Evolutionary conservation across 2,113 vertebrate genomes (phyloP).

Genomic region (Callithrix jacchus): DNA sequence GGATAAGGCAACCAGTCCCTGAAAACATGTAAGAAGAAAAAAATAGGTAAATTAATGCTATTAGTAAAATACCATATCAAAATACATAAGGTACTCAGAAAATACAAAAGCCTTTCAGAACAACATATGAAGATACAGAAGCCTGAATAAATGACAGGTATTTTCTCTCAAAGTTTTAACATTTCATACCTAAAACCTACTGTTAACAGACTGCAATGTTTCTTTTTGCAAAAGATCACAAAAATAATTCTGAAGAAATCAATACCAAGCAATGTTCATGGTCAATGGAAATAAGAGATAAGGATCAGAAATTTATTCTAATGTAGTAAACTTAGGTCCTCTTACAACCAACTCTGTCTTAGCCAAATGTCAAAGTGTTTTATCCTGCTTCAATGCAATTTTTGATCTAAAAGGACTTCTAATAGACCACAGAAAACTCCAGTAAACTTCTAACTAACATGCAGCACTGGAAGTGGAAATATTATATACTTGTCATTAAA

Average conservation of each 20-base stretch:
- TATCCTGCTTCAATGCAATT: background rate
- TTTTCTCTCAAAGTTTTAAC: constrained; percentile 1
- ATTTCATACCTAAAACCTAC: background rate
- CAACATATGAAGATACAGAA: background rate
- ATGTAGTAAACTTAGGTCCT: background rate
- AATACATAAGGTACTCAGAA: background rate
- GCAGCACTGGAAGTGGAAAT: background rate
- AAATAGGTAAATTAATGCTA: background rate
- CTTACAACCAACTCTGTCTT: background rate
- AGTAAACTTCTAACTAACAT: constrained; percentile 8
- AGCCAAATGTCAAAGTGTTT: background rate
- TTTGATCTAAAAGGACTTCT: background rate
- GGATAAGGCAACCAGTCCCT: background rate
- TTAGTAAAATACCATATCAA: background rate
- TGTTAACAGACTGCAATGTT: background rate
- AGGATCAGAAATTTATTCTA: background rate
- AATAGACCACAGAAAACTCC: background rate
- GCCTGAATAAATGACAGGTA: background rate
- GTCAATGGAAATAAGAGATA: background rate
- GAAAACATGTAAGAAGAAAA: background rate
- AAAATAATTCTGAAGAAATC: constrained; percentile 7
- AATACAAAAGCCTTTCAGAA: background rate
- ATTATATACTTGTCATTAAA: background rate
- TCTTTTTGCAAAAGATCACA: background rate
- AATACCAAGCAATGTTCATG: background rate